Percentiles rank a stretch among this genome's conserved stretches.
phyloP scores from a whole-genome alignment of 2,113 vertebrate species.

The Pycnonotus jocosus region DNA sequence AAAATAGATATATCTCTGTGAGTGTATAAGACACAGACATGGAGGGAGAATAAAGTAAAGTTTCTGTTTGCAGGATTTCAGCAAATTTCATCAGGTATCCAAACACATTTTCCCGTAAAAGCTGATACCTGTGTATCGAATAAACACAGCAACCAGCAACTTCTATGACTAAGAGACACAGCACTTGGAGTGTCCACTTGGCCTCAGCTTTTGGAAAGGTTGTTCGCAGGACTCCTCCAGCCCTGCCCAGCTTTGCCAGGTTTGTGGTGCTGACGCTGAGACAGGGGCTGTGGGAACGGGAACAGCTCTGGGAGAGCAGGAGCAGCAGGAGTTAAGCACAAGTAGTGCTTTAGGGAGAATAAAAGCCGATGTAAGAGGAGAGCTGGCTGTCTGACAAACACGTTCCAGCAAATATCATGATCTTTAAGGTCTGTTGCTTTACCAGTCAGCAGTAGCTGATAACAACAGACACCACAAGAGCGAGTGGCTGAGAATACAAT shows the following conservation, averaged over 20 bases:
- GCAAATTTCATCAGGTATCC: background rate
- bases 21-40: background rate
- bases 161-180: fast-evolving
- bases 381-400: slow-evolving; percentile 55
- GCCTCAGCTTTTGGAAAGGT: background rate
- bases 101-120: fast-evolving
- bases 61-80: background rate
- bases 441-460: slow-evolving; percentile 14
- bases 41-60: background rate
- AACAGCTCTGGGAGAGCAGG: background rate
- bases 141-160: background rate
- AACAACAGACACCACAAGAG: background rate
- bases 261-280: background rate
- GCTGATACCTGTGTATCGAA: background rate
- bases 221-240: background rate
- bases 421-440: slow-evolving; percentile 39
- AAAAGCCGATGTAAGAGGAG: background rate
- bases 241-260: background rate
- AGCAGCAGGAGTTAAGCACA: background rate
- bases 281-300: background rate
- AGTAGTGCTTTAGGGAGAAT: background rate
- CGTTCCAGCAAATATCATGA: slow-evolving; percentile 17
- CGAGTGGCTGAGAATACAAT: background rate
- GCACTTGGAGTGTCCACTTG: fast-evolving
- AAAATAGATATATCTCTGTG: background rate